phyloP scores from a whole-genome alignment of 2,888 invertebrate genomes.

The Nasonia oneida region DNA sequence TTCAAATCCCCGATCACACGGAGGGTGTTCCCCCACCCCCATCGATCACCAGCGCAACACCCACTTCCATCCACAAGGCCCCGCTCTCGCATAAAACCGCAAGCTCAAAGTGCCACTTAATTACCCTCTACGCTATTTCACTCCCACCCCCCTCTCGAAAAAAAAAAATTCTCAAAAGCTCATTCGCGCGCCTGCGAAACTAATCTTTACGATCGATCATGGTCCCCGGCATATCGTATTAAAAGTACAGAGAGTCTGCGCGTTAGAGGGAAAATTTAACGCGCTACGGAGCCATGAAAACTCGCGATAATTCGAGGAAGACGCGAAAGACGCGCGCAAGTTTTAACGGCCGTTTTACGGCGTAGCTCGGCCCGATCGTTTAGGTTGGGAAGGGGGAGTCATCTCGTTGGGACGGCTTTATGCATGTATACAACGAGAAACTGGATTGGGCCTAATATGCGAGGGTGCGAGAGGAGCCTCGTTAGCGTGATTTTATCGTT shows the following conservation, averaged over 20 bases:
- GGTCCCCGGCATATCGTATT: conserved; percentile 35
- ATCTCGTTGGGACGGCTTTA: conserved; percentile 37
- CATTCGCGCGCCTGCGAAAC: neutral
- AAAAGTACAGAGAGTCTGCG: conserved; percentile 32
- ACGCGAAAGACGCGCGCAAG: conserved; percentile 58
- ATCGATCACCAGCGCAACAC: conserved; percentile 1
- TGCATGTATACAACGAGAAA: neutral
- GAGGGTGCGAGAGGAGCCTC: conserved; percentile 26
- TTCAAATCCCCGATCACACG: neutral
- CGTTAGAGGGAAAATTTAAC: conserved; percentile 28
- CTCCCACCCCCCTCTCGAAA: neutral
- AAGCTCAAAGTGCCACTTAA: conserved; percentile 10
- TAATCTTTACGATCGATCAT: conserved; percentile 55
- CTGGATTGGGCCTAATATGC: conserved; percentile 33
- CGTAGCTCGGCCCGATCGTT: conserved; percentile 65
- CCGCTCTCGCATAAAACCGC: neutral
- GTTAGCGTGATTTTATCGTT: conserved; percentile 50
- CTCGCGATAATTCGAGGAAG: conserved; percentile 51
- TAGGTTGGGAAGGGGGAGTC: conserved; percentile 62
- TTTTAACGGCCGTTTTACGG: conserved; percentile 71
- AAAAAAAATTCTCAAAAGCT: conserved; percentile 5
- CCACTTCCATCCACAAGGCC: neutral
- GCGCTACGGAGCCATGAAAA: conserved; percentile 46
- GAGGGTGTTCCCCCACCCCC: neutral
- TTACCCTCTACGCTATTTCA: neutral